Conservation (phyloP, 2,113 vertebrate genomes). For the Eira barbara region DNA sequence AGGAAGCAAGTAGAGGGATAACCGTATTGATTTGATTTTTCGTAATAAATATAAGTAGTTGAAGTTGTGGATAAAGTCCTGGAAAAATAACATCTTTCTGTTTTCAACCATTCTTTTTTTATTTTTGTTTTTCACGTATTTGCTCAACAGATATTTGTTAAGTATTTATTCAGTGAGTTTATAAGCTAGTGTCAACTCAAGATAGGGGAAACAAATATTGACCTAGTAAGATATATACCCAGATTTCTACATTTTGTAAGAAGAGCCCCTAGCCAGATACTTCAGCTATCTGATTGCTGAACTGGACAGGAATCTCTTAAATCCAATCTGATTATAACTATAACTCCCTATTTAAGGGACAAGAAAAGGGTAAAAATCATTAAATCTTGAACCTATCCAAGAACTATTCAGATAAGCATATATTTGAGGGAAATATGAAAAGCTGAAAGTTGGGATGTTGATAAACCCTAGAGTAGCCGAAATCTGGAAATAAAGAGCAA, state of each 20-base stretch:
- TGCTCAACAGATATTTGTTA: neutral
- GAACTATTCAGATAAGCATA: neutral
- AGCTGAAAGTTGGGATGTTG: neutral
- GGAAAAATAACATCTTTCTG: neutral
- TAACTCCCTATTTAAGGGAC: neutral
- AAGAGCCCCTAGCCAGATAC: neutral
- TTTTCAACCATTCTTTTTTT: neutral
- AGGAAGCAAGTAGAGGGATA: neutral
- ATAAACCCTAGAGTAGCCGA: neutral
- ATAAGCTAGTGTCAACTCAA: neutral
- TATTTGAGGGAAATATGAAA: neutral
- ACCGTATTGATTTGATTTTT: neutral
- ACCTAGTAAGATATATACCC: neutral
- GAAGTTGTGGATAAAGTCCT: neutral
- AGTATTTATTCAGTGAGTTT: neutral
- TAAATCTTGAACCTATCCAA: neutral
- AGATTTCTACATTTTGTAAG: neutral
- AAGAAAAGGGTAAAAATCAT: neutral
- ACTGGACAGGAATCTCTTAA: neutral
- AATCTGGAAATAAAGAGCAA: constrained; percentile 13
- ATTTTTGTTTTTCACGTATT: neutral
- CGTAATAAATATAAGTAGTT: neutral
- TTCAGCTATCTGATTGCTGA: neutral
- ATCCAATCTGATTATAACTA: constrained; percentile 1
- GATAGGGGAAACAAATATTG: neutral